Base-by-base conservation (phyloP, 2,797 vertebrate species). In the Neosalanx taihuensis region DNA sequence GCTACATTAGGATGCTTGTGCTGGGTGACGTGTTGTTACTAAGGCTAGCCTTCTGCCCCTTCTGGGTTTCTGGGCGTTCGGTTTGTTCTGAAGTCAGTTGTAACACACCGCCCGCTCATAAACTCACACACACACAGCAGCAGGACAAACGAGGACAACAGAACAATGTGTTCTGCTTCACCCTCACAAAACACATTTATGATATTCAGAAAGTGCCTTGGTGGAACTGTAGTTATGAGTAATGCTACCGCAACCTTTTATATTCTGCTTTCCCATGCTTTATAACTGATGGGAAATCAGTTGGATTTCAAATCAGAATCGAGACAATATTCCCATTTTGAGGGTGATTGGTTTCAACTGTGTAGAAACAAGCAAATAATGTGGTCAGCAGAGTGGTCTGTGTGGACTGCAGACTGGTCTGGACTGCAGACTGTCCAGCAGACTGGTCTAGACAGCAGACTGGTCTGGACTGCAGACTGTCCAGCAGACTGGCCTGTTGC, bases 371-470 rank as follows among this genome's bases (percentile, higher is more conserved):
- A 0, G 51, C 17, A 18, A 5, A 17, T 17, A 6, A 53, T 89
- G 90, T 87, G 90, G 89, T 91, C 84, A 88, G 88, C 85, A 70
- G 86, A 81, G 83, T 86, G 76, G 85, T 77, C 84, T 80, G 78
- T 37, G 35, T 5, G 7, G 35, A 37, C 6, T 73, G 51, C 75
- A 68, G 83, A 87, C 84, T 76, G 77, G 80, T n/a, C n/a, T n/a
- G n/a, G n/a, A n/a, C n/a, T n/a, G n/a, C n/a, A n/a, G n/a, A n/a
- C n/a, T n/a, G n/a, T n/a, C n/a, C n/a, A n/a, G n/a, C n/a, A n/a
- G n/a, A n/a, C 79, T 83, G 69, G 78, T 37, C 6, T 5, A 6
- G 78, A 74, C 77, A 75, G 71, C 76, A 70, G 66, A 46, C 68
- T 74, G 65, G 37, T 10, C 12, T 6, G 37, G n/a, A n/a, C n/a